phyloP scores from a whole-genome alignment of 2,797 vertebrate species.

The Coregonus ussuriensis region DNA sequence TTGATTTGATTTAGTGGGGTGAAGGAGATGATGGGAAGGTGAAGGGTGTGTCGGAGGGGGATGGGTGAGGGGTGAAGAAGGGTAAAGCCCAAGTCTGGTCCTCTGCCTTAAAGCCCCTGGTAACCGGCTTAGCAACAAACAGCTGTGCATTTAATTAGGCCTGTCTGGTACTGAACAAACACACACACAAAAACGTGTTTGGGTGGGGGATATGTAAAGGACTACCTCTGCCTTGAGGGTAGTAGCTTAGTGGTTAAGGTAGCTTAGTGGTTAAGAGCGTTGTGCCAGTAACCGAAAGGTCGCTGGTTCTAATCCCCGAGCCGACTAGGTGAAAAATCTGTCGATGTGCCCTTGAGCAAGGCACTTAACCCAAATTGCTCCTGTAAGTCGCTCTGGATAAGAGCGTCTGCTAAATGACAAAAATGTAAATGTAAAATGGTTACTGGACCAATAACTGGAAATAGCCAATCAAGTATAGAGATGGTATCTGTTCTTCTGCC shows the following conservation, averaged over 20 bases:
- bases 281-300: no score
- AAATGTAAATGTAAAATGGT: no score
- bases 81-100: background rate
- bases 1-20: background rate
- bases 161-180: background rate
- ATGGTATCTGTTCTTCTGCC: background rate
- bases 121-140: conserved; percentile 12
- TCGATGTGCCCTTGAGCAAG: no score
- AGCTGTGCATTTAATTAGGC: conserved; percentile 16
- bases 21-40: background rate
- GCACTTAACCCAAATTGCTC: no score
- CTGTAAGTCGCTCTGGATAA: no score
- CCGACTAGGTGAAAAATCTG: no score
- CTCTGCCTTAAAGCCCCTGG: conserved; percentile 13
- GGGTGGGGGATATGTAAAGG: no score
- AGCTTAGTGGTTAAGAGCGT: no score
- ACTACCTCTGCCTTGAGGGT: background rate
- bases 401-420: no score
- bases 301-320: no score
- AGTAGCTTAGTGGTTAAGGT: no score
- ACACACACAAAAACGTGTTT: conserved; percentile 2
- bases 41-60: background rate
- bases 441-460: no score
- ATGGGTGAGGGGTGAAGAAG: background rate
- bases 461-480: background rate